phyloP scores from a whole-genome alignment of 2,797 vertebrate genomes.

The Lophius americanus region DNA sequence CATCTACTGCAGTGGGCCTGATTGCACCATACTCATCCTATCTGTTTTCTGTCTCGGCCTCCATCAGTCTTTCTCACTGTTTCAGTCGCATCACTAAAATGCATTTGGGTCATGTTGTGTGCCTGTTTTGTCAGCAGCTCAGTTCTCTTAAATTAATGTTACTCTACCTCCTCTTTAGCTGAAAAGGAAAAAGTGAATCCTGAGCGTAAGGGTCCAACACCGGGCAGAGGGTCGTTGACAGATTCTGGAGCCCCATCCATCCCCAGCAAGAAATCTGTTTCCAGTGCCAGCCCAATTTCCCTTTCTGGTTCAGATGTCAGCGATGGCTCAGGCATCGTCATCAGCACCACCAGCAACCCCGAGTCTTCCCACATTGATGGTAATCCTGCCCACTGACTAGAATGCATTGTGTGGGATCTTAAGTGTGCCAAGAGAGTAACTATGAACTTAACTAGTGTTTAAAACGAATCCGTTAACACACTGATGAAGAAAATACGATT shows the following conservation, averaged over 20 bases:
- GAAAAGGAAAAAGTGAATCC: slow-evolving; percentile 68
- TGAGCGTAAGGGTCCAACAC: slow-evolving; percentile 55
- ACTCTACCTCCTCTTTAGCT: slow-evolving; percentile 35
- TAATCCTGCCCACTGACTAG: slow-evolving; percentile 30
- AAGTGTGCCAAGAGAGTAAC: neutral
- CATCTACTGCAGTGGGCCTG: slow-evolving; percentile 45
- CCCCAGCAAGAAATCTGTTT: slow-evolving; percentile 53
- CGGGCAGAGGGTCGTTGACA: slow-evolving; percentile 33
- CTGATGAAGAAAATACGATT: neutral
- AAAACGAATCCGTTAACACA: neutral
- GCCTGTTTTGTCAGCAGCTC: neutral
- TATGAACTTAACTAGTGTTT: neutral
- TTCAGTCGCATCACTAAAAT: slow-evolving; percentile 19
- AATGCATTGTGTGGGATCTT: neutral
- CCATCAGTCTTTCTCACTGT: neutral
- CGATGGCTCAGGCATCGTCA: slow-evolving; percentile 59
- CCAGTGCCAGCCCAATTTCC: slow-evolving; percentile 13
- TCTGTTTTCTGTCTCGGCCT: slow-evolving; percentile 32
- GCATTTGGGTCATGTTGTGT: slow-evolving; percentile 17
- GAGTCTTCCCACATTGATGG: slow-evolving; percentile 69
- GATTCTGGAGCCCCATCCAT: slow-evolving; percentile 35
- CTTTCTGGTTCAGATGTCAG: slow-evolving; percentile 47
- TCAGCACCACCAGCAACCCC: slow-evolving; percentile 53
- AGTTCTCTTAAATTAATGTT: neutral
- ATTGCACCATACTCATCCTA: slow-evolving; percentile 51